These are phyloP conservation scores for Aleiodes testaceus DNA, from an alignment of 2,888 invertebrate genomes.

Conservation along the genomic window DNA sequence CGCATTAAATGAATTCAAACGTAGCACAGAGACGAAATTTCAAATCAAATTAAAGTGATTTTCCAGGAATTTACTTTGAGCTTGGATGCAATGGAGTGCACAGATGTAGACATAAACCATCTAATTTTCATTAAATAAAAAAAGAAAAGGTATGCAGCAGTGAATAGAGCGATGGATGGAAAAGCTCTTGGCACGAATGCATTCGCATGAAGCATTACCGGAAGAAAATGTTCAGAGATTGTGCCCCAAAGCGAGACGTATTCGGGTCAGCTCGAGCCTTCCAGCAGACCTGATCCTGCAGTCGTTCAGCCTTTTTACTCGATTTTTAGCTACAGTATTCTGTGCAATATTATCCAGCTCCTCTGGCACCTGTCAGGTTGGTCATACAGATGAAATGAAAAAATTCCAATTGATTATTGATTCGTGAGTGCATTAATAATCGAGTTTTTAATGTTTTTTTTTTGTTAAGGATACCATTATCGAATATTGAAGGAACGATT, in stretches of 20 bases:
- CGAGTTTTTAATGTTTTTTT: too few species aligned
- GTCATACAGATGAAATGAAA: background rate
- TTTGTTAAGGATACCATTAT: too few species aligned
- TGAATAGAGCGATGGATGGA: constrained; percentile 23
- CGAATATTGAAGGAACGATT: too few species aligned
- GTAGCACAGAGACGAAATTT: constrained; percentile 4
- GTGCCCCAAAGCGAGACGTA: constrained; percentile 67
- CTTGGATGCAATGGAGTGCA: too few species aligned
- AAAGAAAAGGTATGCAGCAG: constrained; percentile 10
- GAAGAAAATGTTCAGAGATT: constrained; percentile 67
- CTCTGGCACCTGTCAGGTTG: constrained; percentile 24
- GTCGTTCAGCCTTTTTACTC: constrained; percentile 32
- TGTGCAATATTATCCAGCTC: background rate
- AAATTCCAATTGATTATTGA: background rate
- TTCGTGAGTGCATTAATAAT: background rate
- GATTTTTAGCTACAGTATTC: background rate
- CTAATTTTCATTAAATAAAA: constrained; percentile 14
- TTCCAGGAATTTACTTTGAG: background rate
- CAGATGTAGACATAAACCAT: background rate
- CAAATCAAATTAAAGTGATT: background rate
- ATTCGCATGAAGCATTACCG: constrained; percentile 65
- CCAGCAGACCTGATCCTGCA: constrained; percentile 47
- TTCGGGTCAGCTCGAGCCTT: constrained; percentile 66
- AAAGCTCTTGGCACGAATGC: constrained; percentile 51
- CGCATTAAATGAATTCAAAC: constrained; percentile 31